Evolutionary conservation across 2,113 vertebrate genomes (phyloP).

Genomic region (Bos javanicus): DNA sequence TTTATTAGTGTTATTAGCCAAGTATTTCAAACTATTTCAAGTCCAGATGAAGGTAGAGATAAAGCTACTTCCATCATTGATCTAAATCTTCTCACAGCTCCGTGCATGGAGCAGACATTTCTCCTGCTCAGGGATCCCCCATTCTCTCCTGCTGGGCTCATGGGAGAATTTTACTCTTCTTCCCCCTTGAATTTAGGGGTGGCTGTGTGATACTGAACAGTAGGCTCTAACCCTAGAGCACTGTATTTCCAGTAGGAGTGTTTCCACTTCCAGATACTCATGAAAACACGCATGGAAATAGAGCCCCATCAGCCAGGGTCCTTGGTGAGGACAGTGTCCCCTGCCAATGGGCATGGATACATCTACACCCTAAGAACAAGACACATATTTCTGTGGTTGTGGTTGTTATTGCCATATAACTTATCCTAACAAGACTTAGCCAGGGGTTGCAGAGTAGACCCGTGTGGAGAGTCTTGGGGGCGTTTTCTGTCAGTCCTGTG

Average conservation of each 20-base stretch:
- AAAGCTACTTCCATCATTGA: background rate
- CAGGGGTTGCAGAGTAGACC: background rate
- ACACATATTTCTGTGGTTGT: background rate
- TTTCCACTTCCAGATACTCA: background rate
- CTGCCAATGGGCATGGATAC: background rate
- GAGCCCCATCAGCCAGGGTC: background rate
- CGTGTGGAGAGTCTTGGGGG: background rate
- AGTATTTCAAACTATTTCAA: background rate
- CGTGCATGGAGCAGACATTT: background rate
- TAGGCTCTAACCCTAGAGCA: too few relatives aligned
- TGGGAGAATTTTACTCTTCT: background rate
- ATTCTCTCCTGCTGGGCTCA: background rate
- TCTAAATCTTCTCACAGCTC: background rate
- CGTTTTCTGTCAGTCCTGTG: background rate
- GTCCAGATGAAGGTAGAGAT: background rate
- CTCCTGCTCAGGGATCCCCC: background rate
- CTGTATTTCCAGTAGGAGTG: background rate
- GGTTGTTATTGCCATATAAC: background rate
- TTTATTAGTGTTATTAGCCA: background rate
- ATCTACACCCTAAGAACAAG: background rate
- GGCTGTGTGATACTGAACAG: rapidly evolving
- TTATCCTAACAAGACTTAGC: background rate
- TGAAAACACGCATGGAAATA: background rate
- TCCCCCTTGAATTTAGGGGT: background rate
- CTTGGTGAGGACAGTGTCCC: too few relatives aligned